These are phyloP conservation scores for Cataglyphis albicans DNA, from an alignment of 2,888 invertebrate species.

Conservation along the genomic window DNA sequence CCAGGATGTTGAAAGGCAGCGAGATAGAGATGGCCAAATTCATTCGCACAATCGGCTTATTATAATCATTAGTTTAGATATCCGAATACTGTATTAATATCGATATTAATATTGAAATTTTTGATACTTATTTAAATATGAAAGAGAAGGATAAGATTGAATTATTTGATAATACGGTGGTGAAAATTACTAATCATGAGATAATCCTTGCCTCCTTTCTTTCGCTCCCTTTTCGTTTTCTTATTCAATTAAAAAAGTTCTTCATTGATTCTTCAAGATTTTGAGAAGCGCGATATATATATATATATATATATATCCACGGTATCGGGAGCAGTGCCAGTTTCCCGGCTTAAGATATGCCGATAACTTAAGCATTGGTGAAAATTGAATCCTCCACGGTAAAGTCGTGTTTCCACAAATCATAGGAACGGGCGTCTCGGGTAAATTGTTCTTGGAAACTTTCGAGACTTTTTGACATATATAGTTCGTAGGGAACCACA, in stretches of 20 bases:
- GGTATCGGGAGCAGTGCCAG: constrained; percentile 46
- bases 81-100: not conserved
- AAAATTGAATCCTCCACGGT: constrained; percentile 53
- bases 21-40: not conserved
- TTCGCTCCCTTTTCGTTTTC: not conserved
- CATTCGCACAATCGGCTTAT: not conserved
- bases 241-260: constrained; percentile 47
- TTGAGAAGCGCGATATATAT: constrained; percentile 7
- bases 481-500: constrained; percentile 9
- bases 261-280: not conserved
- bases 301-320: constrained; percentile 31
- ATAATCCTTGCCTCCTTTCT: not conserved
- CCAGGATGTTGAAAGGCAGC: not conserved
- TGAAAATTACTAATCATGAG: not conserved
- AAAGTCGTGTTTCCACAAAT: constrained; percentile 54
- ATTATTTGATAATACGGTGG: not conserved
- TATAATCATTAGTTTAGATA: not conserved
- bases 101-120: not conserved
- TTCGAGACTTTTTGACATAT: constrained; percentile 32
- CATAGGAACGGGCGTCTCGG: constrained; percentile 39
- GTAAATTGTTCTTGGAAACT: constrained; percentile 50
- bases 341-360: constrained; percentile 44
- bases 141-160: not conserved
- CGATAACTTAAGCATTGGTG: constrained; percentile 54
- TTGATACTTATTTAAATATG: not conserved